These are phyloP conservation scores for Drosophila meridiana DNA, from an alignment of 2,888 invertebrate genomes.

Conservation along the genomic window DNA sequence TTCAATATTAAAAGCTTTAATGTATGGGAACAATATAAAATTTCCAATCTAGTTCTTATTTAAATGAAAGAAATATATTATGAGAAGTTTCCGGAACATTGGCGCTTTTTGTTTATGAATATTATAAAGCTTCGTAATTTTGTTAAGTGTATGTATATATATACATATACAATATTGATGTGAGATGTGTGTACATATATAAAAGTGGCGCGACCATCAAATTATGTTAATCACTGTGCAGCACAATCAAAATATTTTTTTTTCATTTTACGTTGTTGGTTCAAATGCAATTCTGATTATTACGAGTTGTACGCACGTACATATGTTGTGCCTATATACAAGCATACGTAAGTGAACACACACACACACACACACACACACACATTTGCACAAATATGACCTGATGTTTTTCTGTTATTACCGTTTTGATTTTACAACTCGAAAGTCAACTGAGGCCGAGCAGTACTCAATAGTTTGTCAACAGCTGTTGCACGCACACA, in stretches of 20 bases:
- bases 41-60: too few species aligned
- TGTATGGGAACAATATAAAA: too few species aligned
- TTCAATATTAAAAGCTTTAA: background rate
- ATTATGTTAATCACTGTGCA: conserved; percentile 48
- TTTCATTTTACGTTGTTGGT: conserved; percentile 32
- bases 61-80: too few species aligned
- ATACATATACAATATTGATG: background rate
- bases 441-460: conserved; percentile 39
- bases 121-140: background rate
- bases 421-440: conserved; percentile 46
- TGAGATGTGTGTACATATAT: background rate
- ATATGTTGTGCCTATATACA: background rate
- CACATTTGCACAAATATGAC: conserved; percentile 9
- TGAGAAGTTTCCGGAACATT: background rate
- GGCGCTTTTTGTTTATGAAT: background rate
- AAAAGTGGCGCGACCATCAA: conserved; percentile 53
- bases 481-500: conserved; percentile 47
- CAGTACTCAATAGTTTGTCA: conserved; percentile 35
- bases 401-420: conserved; percentile 47
- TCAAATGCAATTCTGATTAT: conserved; percentile 35
- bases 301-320: background rate
- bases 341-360: background rate
- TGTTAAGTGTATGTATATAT: background rate
- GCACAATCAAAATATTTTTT: conserved; percentile 21
- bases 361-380: background rate